Percentiles rank a stretch among this genome's conserved stretches.
Evolutionary conservation across 2,113 vertebrate genomes (phyloP).

Genomic region (Prietella phreatophila): DNA sequence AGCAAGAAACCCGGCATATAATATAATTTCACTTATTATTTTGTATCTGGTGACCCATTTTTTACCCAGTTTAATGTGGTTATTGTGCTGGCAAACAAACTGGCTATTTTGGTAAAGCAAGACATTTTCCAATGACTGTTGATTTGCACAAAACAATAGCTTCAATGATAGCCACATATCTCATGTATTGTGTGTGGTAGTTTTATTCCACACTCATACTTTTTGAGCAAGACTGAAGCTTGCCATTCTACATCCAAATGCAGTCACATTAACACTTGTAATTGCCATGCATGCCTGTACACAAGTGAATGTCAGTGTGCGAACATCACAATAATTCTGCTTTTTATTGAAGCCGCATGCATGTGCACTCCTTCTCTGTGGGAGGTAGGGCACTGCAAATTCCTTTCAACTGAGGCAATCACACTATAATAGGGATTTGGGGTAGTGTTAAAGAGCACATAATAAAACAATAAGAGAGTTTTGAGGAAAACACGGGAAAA

Average conservation of each 20-base stretch:
- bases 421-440: slow-evolving; percentile 62
- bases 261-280: slow-evolving; percentile 29
- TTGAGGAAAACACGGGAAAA: slow-evolving; percentile 58
- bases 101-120: not conserved
- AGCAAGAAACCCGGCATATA: not conserved
- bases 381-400: slow-evolving; percentile 41
- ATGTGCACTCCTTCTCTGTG: not conserved
- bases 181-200: slow-evolving; percentile 4
- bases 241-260: slow-evolving; percentile 49
- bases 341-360: slow-evolving; percentile 22
- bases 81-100: not conserved
- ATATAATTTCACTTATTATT: not conserved
- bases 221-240: slow-evolving; percentile 44
- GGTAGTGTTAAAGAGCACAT: slow-evolving; percentile 54
- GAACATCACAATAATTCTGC: slow-evolving; percentile 28
- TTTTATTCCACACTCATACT: slow-evolving; percentile 50
- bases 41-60: not conserved
- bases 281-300: slow-evolving; percentile 22
- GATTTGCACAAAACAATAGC: slow-evolving; percentile 2
- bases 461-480: slow-evolving; percentile 64
- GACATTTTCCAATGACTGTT: slow-evolving; percentile 3
- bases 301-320: slow-evolving; percentile 15
- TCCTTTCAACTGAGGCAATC: slow-evolving; percentile 61
- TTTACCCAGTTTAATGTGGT: too few species aligned
- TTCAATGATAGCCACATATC: not conserved